Evolutionary conservation across 2,888 invertebrate species (phyloP), one percentile per base, ranked within the genome.

Genomic region (Drosophila emarginata): DNA sequence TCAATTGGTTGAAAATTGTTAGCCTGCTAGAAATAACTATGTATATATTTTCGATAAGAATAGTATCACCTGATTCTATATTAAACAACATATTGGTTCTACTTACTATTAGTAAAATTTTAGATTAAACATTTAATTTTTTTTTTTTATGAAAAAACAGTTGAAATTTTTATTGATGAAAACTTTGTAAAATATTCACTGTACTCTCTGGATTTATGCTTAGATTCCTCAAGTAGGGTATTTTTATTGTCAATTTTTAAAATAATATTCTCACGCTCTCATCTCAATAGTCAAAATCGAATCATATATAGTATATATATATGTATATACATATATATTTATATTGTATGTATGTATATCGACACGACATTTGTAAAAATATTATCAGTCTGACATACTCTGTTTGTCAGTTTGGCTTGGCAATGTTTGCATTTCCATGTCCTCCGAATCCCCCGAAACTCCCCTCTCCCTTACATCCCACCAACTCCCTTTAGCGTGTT

Each of bases 371-470:
- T 61, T 70, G 78, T 36, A 76, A 82, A 83, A 86, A 82, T 82
- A 82, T 82, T 82, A 83, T 82, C 83, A 45, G 72, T 61, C 77
- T 66, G 74, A 67, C 74, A 67, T 60, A 71, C 70, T 71, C 54
- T 64, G 72, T 69, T 58, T 77, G 81, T 67, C 75, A 64, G 78
- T 53, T 63, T 67, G 73, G 64, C 65, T 64, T 60, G 60, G 64
- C 39, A 64, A 67, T 87, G 72, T 76, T 77, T 79, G 81, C 68
- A 69, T 76, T 77, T 79, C 86, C 68, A 69, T 75, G 74, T 80
- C 80, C 79, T 65, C 64, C 26, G 12, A 54, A 37, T 36, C 14
- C 63, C 56, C 37, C 54, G n/a, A 11, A 45, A 45, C 28, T 12
- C 39, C 39, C 18, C 40, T n/a, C 18, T 21, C 26, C 53, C 21